phyloP scores from a whole-genome alignment of 2,888 invertebrate genomes.

The Lepidocyrtoides sp. region DNA sequence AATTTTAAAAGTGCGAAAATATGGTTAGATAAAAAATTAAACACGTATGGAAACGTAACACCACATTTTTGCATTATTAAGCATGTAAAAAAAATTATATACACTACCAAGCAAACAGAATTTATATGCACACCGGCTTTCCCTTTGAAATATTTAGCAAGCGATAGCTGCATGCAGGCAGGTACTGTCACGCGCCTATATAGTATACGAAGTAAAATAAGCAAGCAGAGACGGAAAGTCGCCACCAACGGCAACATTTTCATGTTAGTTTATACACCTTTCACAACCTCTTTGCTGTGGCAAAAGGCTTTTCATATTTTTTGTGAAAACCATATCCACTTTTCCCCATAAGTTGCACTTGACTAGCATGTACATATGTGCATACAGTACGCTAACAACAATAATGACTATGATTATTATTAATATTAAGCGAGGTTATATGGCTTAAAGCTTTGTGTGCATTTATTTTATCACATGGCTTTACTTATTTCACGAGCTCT shows the following conservation, averaged over 20 bases:
- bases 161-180: background rate
- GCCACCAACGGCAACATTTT: background rate
- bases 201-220: background rate
- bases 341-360: no score
- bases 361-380: background rate
- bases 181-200: background rate
- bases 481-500: conserved; percentile 31
- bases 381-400: background rate
- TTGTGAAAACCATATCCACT: no score
- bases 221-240: background rate
- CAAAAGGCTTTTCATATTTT: background rate
- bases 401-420: conserved; percentile 24
- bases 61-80: background rate
- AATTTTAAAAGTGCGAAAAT: background rate
- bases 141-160: background rate
- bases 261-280: background rate
- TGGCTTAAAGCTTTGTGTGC: background rate
- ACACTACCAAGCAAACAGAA: background rate
- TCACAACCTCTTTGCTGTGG: background rate
- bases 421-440: background rate
- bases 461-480: background rate
- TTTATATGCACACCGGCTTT: background rate
- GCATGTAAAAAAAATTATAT: background rate
- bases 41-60: background rate
- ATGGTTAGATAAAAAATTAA: background rate